These are phyloP conservation scores for Loriculus beryllinus DNA, from an alignment of 2,797 vertebrate genomes.

Conservation along the genomic window DNA sequence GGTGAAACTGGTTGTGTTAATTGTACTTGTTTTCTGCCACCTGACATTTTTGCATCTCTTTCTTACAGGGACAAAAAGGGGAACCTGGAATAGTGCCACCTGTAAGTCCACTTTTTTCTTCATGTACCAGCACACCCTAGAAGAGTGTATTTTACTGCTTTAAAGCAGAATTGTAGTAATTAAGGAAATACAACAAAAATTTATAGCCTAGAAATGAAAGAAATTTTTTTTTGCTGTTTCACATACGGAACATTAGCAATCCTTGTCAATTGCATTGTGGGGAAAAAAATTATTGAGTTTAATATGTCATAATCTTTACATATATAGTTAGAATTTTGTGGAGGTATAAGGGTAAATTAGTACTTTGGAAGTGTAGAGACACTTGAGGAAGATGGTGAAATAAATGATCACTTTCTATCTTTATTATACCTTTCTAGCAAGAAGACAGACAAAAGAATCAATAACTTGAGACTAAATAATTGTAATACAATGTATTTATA, in stretches of 20 bases:
- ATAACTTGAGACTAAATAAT: background rate
- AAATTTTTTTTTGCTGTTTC: background rate
- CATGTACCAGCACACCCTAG: background rate
- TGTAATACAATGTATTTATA: too few relatives aligned
- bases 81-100: slow-evolving; percentile 92
- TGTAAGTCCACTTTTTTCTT: slow-evolving; percentile 78
- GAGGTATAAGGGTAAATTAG: background rate
- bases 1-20: background rate
- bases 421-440: background rate
- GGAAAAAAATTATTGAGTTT: background rate
- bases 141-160: background rate
- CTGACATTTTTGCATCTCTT: background rate
- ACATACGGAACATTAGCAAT: background rate
- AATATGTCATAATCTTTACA: background rate
- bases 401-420: background rate
- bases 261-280: background rate
- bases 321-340: background rate
- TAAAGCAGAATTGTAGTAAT: background rate
- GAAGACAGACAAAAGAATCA: background rate
- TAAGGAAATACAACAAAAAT: background rate
- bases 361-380: background rate
- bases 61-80: slow-evolving; percentile 91
- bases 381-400: background rate
- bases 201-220: background rate
- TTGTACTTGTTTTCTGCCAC: background rate